Evolutionary conservation across 2,888 invertebrate genomes (phyloP).

Genomic region (Petrophora chlorosata): DNA sequence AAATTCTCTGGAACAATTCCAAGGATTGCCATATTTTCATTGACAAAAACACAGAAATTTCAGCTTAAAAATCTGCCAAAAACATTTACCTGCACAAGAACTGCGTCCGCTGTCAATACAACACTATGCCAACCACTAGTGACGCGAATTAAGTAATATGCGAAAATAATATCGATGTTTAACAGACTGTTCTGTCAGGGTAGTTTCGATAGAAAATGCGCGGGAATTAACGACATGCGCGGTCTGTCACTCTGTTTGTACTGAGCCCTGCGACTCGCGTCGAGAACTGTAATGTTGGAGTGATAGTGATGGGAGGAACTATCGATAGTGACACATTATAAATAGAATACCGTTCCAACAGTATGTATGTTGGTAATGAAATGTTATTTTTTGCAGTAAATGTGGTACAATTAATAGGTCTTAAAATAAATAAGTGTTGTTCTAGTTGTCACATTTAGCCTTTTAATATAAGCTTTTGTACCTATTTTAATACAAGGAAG

Average conservation of each 20-base stretch:
- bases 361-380: no score
- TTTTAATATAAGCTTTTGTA: no score
- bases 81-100: conserved; percentile 16
- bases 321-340: background rate
- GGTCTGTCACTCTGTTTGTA: conserved; percentile 6
- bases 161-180: conserved; percentile 18
- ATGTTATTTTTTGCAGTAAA: no score
- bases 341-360: no score
- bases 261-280: conserved; percentile 8
- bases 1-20: no score
- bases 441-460: no score
- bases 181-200: no score
- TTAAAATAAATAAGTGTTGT: no score
- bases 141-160: conserved; percentile 19
- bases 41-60: no score
- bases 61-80: background rate
- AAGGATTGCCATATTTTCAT: no score
- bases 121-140: conserved; percentile 21
- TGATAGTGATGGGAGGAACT: conserved; percentile 6
- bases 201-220: conserved; percentile 3
- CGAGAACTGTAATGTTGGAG: background rate
- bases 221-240: conserved; percentile 10
- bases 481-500: no score
- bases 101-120: conserved; percentile 14
- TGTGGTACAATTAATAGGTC: no score